phyloP scores from a whole-genome alignment of 2,888 invertebrate species.

The Phortica okadai region DNA sequence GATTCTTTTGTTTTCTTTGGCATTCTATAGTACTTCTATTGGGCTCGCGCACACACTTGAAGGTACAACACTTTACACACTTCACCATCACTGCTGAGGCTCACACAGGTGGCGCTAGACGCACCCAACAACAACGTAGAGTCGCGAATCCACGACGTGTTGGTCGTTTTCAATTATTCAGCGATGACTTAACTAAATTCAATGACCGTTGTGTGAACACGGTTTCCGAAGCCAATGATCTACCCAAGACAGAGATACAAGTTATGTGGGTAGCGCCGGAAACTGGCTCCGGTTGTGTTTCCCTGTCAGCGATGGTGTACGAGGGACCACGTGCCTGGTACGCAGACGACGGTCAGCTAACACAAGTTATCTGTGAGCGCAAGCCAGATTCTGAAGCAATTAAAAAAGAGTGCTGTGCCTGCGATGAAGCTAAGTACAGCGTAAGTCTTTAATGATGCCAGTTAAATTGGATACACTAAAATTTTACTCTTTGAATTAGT shows the following conservation, averaged over 20 bases:
- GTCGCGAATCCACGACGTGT: slow-evolving; percentile 79
- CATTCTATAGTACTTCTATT: slow-evolving; percentile 80
- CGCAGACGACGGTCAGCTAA: slow-evolving; percentile 90
- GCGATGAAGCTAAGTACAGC: slow-evolving; percentile 97
- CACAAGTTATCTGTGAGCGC: slow-evolving; percentile 87
- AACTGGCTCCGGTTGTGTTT: slow-evolving; percentile 89
- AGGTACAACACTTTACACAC: slow-evolving; percentile 86
- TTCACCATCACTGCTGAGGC: slow-evolving; percentile 86
- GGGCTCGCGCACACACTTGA: slow-evolving; percentile 82
- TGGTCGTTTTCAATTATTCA: slow-evolving; percentile 84
- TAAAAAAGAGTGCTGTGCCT: slow-evolving; percentile 89
- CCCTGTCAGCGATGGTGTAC: slow-evolving; percentile 92
- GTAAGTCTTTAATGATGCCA: slow-evolving; percentile 76
- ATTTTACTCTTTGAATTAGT: slow-evolving; percentile 75
- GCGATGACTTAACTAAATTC: slow-evolving; percentile 80
- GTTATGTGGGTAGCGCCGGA: slow-evolving; percentile 96
- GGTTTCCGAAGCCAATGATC: slow-evolving; percentile 86
- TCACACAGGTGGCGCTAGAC: slow-evolving; percentile 60
- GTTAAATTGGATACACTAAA: neutral
- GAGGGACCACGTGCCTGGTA: slow-evolving; percentile 90
- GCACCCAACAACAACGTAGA: slow-evolving; percentile 52
- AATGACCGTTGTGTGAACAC: slow-evolving; percentile 91
- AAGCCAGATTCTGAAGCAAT: slow-evolving; percentile 79
- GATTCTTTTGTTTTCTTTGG: slow-evolving; percentile 25
- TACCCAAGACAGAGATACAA: slow-evolving; percentile 89